phyloP scores from a whole-genome alignment of 2,797 vertebrate genomes.

The Falco biarmicus region DNA sequence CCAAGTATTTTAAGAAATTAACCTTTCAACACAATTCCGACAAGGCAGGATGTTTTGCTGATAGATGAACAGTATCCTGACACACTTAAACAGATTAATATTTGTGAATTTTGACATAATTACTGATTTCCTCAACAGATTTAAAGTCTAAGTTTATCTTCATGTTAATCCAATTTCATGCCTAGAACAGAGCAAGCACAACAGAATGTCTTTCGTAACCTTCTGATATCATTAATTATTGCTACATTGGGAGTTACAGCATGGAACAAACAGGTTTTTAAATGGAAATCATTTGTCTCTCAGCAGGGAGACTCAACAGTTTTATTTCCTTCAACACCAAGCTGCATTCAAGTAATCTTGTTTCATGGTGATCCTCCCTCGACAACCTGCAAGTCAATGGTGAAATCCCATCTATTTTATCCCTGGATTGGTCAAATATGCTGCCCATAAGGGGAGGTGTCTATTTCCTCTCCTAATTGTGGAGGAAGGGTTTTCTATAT shows the following conservation, averaged over 20 bases:
- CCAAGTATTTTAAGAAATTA: slow-evolving; percentile 17
- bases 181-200: slow-evolving; percentile 70
- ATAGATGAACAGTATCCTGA: background rate
- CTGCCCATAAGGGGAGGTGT: slow-evolving; percentile 82
- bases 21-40: background rate
- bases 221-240: slow-evolving; percentile 83
- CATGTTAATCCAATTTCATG: slow-evolving; percentile 81
- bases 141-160: slow-evolving; percentile 72
- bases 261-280: slow-evolving; percentile 80
- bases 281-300: slow-evolving; percentile 87
- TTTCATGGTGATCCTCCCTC: slow-evolving; percentile 59
- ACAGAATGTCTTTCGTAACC: slow-evolving; percentile 76
- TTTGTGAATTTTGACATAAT: slow-evolving; percentile 70
- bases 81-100: slow-evolving; percentile 56
- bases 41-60: background rate
- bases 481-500: slow-evolving; percentile 60
- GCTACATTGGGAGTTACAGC: slow-evolving; percentile 78
- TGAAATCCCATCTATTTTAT: slow-evolving; percentile 81
- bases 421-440: slow-evolving; percentile 85
- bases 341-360: slow-evolving; percentile 56
- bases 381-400: slow-evolving; percentile 52
- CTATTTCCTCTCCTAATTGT: slow-evolving; percentile 72
- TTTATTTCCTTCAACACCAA: slow-evolving; percentile 72
- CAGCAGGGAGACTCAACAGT: slow-evolving; percentile 82
- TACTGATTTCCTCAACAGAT: slow-evolving; percentile 75